These are phyloP conservation scores for Cryptocephalus primarius DNA, from an alignment of 2,888 invertebrate species.

Conservation along the genomic window DNA sequence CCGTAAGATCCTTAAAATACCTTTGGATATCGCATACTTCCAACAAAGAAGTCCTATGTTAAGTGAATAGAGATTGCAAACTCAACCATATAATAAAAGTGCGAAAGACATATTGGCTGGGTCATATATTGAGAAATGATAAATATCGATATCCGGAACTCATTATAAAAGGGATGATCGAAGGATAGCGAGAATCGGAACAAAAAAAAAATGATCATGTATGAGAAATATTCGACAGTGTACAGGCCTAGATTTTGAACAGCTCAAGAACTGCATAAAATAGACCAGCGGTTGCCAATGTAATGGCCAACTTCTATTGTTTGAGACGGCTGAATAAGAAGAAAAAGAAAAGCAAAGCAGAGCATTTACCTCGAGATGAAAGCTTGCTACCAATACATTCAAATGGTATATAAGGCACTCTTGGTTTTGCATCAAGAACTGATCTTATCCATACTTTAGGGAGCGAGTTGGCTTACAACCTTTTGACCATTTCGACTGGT, in stretches of 20 bases:
- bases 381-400: too few species aligned
- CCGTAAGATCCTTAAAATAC: not conserved
- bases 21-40: not conserved
- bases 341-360: not conserved
- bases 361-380: too few species aligned
- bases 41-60: not conserved
- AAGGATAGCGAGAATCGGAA: not conserved
- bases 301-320: not conserved
- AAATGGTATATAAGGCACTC: too few species aligned
- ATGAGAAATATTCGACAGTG: not conserved
- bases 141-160: not conserved
- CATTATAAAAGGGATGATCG: not conserved
- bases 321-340: not conserved
- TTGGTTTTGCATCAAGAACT: too few species aligned
- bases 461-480: too few species aligned
- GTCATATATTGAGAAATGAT: not conserved
- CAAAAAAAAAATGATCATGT: not conserved
- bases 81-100: not conserved
- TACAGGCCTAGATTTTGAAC: not conserved
- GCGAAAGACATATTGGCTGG: not conserved
- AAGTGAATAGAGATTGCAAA: not conserved
- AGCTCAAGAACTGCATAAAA: not conserved
- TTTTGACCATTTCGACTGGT: too few species aligned
- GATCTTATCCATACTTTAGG: too few species aligned
- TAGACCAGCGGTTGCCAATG: not conserved